phyloP scores from a whole-genome alignment of 2,888 invertebrate species.

The Melieria omissa region DNA sequence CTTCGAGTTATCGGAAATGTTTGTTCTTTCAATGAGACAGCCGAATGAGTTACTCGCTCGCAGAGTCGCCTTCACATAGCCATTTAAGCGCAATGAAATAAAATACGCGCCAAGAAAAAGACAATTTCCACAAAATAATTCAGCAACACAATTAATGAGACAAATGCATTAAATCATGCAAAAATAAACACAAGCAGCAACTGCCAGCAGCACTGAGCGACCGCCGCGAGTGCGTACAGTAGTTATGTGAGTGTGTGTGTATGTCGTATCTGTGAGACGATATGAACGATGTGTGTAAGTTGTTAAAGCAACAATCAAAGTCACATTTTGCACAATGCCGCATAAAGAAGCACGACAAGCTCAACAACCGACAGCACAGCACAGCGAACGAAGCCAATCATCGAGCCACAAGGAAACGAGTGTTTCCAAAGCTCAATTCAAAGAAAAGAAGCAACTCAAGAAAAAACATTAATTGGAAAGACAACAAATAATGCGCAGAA shows the following conservation, averaged over 20 bases:
- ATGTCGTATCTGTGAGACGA: neutral
- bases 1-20: too few relatives aligned
- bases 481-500: too few relatives aligned
- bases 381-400: neutral
- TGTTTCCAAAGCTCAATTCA: neutral
- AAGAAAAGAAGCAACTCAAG: neutral
- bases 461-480: neutral
- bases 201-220: slow-evolving; percentile 19
- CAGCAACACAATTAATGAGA: slow-evolving; percentile 16
- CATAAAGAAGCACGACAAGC: slow-evolving; percentile 1
- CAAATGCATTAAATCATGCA: slow-evolving; percentile 29
- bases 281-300: slow-evolving; percentile 1
- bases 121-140: slow-evolving; percentile 14
- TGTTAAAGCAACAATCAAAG: slow-evolving; percentile 27
- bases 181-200: slow-evolving; percentile 29
- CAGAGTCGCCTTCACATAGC: too few relatives aligned
- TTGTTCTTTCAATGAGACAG: too few relatives aligned
- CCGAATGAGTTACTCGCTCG: too few relatives aligned
- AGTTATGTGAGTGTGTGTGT: neutral
- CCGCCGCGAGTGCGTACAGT: neutral
- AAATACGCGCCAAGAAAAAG: neutral
- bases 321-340: slow-evolving; percentile 25
- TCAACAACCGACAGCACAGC: slow-evolving; percentile 6
- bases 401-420: too few relatives aligned
- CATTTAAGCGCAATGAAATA: neutral